Conservation (phyloP, 1,140 invertebrate species). For the Stegodyphus mimosarum region DNA sequence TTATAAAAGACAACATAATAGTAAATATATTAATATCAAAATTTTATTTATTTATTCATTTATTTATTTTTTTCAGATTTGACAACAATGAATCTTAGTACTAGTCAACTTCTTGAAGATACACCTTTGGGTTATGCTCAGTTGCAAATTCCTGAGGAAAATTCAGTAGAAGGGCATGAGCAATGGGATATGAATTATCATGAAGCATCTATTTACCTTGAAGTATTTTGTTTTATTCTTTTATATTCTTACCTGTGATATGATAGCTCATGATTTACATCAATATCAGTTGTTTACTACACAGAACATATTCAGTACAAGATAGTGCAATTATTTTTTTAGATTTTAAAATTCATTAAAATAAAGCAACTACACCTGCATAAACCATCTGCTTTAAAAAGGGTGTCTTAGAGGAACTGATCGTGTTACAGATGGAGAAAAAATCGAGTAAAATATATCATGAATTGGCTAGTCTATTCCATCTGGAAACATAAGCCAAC, state of each 20-base stretch:
- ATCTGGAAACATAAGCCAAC: too few relatives aligned
- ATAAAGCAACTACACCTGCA: too few relatives aligned
- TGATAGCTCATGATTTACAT: background rate
- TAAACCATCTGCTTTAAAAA: too few relatives aligned
- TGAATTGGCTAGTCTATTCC: too few relatives aligned
- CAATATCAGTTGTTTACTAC: too few relatives aligned
- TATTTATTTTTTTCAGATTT: constrained; percentile 2
- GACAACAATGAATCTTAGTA: background rate
- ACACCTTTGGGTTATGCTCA: constrained; percentile 45
- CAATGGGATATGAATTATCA: constrained; percentile 90
- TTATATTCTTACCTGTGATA: background rate
- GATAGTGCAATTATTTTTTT: too few relatives aligned
- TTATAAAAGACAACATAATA: too few relatives aligned
- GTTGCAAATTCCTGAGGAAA: constrained; percentile 10
- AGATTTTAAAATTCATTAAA: too few relatives aligned
- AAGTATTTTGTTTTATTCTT: constrained; percentile 71
- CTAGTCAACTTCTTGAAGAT: constrained; percentile 35
- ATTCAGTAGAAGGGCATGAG: constrained; percentile 13
- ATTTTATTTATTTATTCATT: background rate
- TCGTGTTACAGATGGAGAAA: too few relatives aligned
- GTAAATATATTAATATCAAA: background rate
- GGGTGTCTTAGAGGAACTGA: too few relatives aligned
- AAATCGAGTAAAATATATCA: too few relatives aligned
- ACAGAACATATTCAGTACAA: too few relatives aligned
- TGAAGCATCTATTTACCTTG: constrained; percentile 87